phyloP scores from a whole-genome alignment of 2,113 vertebrate species.

The Canis aureus region DNA sequence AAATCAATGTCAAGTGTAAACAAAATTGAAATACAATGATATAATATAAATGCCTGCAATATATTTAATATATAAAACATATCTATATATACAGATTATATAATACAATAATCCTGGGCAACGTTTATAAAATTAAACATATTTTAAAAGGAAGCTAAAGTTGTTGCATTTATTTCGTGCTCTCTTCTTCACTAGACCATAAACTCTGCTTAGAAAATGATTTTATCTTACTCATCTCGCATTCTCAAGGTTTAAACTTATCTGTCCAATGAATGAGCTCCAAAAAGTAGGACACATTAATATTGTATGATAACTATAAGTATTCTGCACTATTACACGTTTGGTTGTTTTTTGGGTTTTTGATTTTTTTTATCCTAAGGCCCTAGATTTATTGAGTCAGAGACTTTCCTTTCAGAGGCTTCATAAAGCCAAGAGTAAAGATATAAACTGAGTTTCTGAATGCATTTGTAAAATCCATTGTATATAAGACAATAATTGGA shows the following conservation, averaged over 20 bases:
- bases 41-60: conserved; percentile 1
- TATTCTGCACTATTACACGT: neutral
- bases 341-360: neutral
- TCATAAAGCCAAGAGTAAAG: neutral
- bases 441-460: neutral
- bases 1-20: neutral
- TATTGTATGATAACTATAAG: neutral
- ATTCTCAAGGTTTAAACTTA: neutral
- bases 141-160: neutral
- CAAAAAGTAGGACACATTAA: neutral
- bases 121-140: conserved; percentile 4
- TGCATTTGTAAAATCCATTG: neutral
- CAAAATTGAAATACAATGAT: neutral
- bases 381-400: neutral
- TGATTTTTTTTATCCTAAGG: neutral
- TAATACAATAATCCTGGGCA: neutral
- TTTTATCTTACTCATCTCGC: neutral
- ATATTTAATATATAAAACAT: neutral
- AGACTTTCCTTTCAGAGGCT: neutral
- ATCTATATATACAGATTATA: neutral
- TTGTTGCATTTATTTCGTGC: neutral
- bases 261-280: neutral
- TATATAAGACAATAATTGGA: neutral
- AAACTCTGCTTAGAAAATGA: neutral
- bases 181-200: neutral